These are phyloP conservation scores for Marmota monax DNA, from an alignment of 2,113 vertebrate genomes.

Conservation along the genomic window DNA sequence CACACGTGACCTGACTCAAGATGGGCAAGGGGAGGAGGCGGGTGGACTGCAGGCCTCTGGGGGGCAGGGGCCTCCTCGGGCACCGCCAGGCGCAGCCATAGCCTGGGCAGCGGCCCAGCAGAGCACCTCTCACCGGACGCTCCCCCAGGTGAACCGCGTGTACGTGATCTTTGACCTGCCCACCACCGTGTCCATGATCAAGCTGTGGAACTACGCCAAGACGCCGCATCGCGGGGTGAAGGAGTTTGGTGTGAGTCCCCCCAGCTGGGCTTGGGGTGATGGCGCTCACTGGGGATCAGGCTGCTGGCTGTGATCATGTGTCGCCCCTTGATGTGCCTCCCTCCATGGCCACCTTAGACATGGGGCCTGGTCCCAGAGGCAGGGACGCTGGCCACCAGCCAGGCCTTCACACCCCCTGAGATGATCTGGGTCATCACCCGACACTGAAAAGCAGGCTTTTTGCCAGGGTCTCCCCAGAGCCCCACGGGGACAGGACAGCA, in stretches of 20 bases:
- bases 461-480: neutral
- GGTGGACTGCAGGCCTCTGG: neutral
- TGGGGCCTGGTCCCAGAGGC: neutral
- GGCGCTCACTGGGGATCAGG: slow-evolving; percentile 66
- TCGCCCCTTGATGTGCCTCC: slow-evolving; percentile 71
- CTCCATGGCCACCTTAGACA: neutral
- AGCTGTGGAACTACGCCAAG: slow-evolving; percentile 99
- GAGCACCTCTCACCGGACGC: neutral
- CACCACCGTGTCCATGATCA: slow-evolving; percentile 97
- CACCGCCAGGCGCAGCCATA: neutral
- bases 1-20: slow-evolving; percentile 69
- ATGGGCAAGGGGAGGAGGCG: neutral
- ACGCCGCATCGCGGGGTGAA: slow-evolving; percentile 97
- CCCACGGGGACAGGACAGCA: neutral
- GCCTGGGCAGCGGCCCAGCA: neutral
- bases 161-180: slow-evolving; percentile 98
- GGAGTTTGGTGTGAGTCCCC: slow-evolving; percentile 95
- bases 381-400: slow-evolving; percentile 3
- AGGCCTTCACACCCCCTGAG: neutral
- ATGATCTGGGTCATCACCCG: neutral
- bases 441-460: neutral
- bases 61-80: neutral
- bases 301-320: neutral
- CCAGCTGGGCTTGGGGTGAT: slow-evolving; percentile 28
- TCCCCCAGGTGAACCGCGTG: slow-evolving; percentile 95